These are phyloP conservation scores for Pachyseris speciosa DNA, from an alignment of 64 coral and sea anemone species.

Conservation along the genomic window DNA sequence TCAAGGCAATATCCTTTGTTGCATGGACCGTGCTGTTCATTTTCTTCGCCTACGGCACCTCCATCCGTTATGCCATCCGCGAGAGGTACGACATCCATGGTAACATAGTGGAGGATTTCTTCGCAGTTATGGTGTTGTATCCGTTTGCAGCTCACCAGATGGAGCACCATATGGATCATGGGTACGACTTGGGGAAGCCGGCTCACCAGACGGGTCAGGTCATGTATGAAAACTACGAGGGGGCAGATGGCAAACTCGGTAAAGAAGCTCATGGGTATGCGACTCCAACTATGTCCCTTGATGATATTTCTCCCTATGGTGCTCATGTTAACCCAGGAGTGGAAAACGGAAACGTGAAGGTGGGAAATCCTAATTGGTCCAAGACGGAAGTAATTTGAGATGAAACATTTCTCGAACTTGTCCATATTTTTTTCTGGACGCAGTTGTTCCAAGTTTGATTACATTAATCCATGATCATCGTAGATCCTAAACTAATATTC, in stretches of 20 bases:
- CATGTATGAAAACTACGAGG: neutral
- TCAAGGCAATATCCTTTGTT: neutral
- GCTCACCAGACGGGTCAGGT: neutral
- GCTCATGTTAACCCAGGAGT: neutral
- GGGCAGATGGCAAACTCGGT: neutral
- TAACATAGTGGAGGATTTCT: constrained; percentile 58
- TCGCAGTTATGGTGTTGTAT: constrained; percentile 70
- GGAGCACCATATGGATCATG: constrained; percentile 53
- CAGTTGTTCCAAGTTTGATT: too few species aligned
- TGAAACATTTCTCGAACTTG: neutral
- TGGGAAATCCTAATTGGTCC: neutral
- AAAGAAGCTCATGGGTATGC: neutral
- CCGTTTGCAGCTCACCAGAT: constrained; percentile 64
- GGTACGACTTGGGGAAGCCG: neutral
- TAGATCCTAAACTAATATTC: too few species aligned
- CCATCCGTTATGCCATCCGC: constrained; percentile 5
- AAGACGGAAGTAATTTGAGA: constrained; percentile 16
- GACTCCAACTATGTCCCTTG: neutral
- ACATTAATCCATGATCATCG: neutral
- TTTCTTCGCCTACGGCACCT: constrained; percentile 35
- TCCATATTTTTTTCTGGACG: neutral
- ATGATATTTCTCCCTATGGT: neutral
- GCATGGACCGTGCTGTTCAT: neutral
- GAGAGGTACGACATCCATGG: constrained; percentile 19
- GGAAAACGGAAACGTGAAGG: neutral